These are phyloP conservation scores for Gorsachius goisagi DNA, from an alignment of 2,113 vertebrate genomes.

Conservation along the genomic window DNA sequence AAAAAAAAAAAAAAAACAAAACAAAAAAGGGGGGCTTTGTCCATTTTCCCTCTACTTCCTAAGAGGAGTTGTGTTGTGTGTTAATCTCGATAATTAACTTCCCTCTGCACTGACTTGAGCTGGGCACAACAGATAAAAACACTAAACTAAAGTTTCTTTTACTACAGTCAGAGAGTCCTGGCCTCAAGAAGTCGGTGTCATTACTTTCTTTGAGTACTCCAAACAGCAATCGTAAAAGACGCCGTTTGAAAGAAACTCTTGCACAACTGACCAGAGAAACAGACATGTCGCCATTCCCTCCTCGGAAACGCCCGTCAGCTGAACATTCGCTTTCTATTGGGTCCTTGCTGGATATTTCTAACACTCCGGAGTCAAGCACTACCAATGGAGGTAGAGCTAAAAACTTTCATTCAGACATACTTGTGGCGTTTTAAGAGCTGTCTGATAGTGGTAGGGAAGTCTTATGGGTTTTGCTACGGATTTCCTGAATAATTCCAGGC, in stretches of 20 bases:
- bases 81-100: not conserved
- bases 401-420: not conserved
- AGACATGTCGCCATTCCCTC: slow-evolving; percentile 91
- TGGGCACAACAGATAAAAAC: not conserved
- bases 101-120: not conserved
- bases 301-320: slow-evolving; percentile 90
- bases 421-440: not conserved
- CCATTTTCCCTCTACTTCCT: rapidly evolving
- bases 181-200: slow-evolving; percentile 94
- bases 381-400: slow-evolving; percentile 79
- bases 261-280: slow-evolving; percentile 92
- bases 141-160: not conserved
- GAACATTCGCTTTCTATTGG: slow-evolving; percentile 92
- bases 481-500: not conserved
- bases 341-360: slow-evolving; percentile 94
- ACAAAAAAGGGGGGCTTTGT: not conserved
- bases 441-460: not conserved
- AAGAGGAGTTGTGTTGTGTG: not conserved
- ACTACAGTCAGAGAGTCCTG: slow-evolving; percentile 85
- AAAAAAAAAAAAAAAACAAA: not conserved
- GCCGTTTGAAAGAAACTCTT: slow-evolving; percentile 90
- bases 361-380: slow-evolving; percentile 89
- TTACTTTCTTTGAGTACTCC: slow-evolving; percentile 92
- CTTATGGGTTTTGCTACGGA: not conserved
- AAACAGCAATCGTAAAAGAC: slow-evolving; percentile 91